Evolutionary conservation across 1,140 invertebrate species (phyloP), one percentile per base, ranked within the genome.

Genomic region (Drosophila mojavensis): DNA sequence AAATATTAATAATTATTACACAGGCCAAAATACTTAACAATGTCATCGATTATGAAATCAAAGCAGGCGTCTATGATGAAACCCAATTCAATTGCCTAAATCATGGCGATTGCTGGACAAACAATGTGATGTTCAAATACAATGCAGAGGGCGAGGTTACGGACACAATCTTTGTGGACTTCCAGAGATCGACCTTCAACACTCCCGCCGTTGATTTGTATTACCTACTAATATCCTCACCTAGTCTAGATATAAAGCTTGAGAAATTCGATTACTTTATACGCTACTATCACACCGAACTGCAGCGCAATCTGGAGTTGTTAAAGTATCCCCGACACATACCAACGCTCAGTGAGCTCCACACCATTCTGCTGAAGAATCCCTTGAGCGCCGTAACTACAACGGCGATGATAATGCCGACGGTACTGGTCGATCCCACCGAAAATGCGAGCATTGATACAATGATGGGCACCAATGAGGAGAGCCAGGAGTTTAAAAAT

Each of bases 81-180:
- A 50, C 10, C 13, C 92, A 93, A 39, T 94, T 94, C 63, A 93
- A 93, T 63, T 94, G 94, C 3, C 83, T 95, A 9, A 94, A 93
- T 76, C 95, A 95, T 58, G 95, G 95, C 15, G 95, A 95, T 75
- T 92, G 92, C n/a, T 78, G 71, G 75, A 71, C 56, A 24, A 75
- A 92, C 59, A 93, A 93, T 60, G 70, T 92, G 3, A 51, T 93
- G 39, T 92, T 93, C 64, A 67, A 78, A 20, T 86, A 92, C 61
- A 56, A 67, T 36, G 50, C 75, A 1, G 10, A 64, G 3, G 76
- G 65, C 1, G 36, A 81, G 11, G 55, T 80, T 15, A 54, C 53
- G 6, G 75, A 79, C 5, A 70, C 83, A 3, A 79, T 81, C 45
- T 86, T 93, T 30, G 61, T 93, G 4, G 92, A 93, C 56, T 93